Conservation (phyloP, 2,888 invertebrate genomes). For the Callyntrura sp. region DNA sequence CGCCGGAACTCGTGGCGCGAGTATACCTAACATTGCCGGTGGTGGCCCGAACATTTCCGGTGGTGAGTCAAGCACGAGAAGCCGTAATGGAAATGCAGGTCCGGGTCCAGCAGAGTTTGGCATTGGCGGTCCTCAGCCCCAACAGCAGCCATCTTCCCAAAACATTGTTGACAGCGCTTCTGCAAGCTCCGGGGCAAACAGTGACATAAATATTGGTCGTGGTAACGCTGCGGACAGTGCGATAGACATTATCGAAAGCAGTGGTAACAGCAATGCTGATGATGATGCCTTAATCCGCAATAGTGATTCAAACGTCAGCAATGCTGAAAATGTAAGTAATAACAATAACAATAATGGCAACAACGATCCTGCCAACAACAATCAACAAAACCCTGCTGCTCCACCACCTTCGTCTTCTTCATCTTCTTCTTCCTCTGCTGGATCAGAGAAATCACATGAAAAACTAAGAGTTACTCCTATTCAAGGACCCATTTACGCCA, state of each 20-base stretch:
- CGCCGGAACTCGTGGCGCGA: constrained; percentile 43
- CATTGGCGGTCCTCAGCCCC: constrained; percentile 52
- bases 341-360: background rate
- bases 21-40: constrained; percentile 31
- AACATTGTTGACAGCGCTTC: constrained; percentile 19
- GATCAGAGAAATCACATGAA: constrained; percentile 30
- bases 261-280: constrained; percentile 22
- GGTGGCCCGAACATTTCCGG: background rate
- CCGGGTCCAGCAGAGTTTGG: constrained; percentile 51
- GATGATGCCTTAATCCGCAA: background rate
- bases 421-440: background rate
- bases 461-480: constrained; percentile 91
- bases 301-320: constrained; percentile 5
- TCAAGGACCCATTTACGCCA: constrained; percentile 94
- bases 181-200: background rate
- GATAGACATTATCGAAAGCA: background rate
- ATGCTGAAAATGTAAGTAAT: background rate
- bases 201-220: background rate
- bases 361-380: constrained; percentile 33
- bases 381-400: constrained; percentile 37
- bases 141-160: constrained; percentile 27
- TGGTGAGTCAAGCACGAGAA: constrained; percentile 8
- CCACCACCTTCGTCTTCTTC: background rate
- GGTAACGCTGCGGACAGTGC: constrained; percentile 2
- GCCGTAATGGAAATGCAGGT: background rate